Evolutionary conservation across 1,140 invertebrate genomes (phyloP), one percentile per base, ranked within the genome.

Genomic region (Plectrocnemia conspersa): DNA sequence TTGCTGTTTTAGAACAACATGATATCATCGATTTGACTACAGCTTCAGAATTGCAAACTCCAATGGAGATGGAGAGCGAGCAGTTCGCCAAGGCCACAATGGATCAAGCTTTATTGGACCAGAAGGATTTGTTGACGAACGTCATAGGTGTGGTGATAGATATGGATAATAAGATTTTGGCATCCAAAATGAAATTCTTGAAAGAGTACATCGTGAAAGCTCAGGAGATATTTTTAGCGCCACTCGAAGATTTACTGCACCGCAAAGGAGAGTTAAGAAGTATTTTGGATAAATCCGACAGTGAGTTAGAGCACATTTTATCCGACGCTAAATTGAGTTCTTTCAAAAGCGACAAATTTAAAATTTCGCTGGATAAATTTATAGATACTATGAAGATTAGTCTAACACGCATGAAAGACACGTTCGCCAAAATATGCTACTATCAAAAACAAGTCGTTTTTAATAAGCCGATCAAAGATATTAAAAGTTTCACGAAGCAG

Each of bases 391-490:
- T 59, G 0, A 59, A 54, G 35, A 21, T 27, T 1, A 59, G 53
- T 18, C 29, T 59, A 2, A 15, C 18, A 44, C 70, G 69, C 46
- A 74, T 76, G 67, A 65, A 69, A 55, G 65, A 70, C 50, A 69
- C 70, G 10, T 63, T 76, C 36, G 56, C 62, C 9, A 74, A 68
- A 38, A 40, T 61, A 22, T 46, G 52, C 13, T 27, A 35, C 21
- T 61, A 55, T 27, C 29, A 56, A 19, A 57, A 48, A 42, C 56
- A 52, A 15, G 15, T 47, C 1, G 47, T 46, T 18, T 61, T 61
- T 27, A 44, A 45, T 9, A 52, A 53, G 40, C 61, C 61, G 9
- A 52, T 63, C 6, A 58, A 52, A 22, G 55, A 52, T n/a, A 61
- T 61, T 24, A 56, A 57, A 32, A 29, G 52, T 23, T 58, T 61